Evolutionary conservation across 1,140 invertebrate genomes (phyloP), one percentile per base, ranked within the genome.

Genomic region (Drosophila jambulina): DNA sequence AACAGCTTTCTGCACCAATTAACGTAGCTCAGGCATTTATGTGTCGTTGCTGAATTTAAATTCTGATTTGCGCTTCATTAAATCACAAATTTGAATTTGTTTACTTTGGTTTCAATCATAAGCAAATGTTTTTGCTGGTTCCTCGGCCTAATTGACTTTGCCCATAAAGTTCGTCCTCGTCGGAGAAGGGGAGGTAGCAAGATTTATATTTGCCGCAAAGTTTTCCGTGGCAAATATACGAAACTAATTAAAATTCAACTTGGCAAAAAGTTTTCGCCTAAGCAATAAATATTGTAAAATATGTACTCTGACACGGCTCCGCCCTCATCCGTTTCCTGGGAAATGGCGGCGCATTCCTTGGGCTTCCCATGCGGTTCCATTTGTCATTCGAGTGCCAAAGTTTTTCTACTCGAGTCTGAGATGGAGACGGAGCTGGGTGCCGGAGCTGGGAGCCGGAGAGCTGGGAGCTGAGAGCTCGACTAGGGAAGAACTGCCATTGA

Each of bases 191-290:
- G 51, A 6, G 75, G 32, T 13, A 7, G 49, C 38, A 62, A 78
- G 75, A 85, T 86, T 82, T 85, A 78, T 81, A 81, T 65, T 64
- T 63, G 67, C 54, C 21, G 71, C 71, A 68, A 85, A 85, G 51
- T 81, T 53, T 75, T 49, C 48, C 54, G 42, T 76, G 70, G 78
- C 79, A 76, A 82, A 86, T 82, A 80, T 80, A 87, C 78, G 74
- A 85, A 90, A 90, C 85, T 90, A 90, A 90, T 90, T 90, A 90
- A 90, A 90, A 90, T 90, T 90, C 85, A 90, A 90, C 81, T 90
- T 77, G 81, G 85, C 82, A 82, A 90, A 90, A 90, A 90, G 86
- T 90, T 90, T 88, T 79, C 54, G 78, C 63, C 86, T 90, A 82
- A 90, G 85, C 85, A 90, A 90, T 90, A 90, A 90, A 90, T 90